Evolutionary conservation across 2,888 invertebrate genomes (phyloP), one percentile per base, ranked within the genome.

Genomic region (Agrochola circellaris): DNA sequence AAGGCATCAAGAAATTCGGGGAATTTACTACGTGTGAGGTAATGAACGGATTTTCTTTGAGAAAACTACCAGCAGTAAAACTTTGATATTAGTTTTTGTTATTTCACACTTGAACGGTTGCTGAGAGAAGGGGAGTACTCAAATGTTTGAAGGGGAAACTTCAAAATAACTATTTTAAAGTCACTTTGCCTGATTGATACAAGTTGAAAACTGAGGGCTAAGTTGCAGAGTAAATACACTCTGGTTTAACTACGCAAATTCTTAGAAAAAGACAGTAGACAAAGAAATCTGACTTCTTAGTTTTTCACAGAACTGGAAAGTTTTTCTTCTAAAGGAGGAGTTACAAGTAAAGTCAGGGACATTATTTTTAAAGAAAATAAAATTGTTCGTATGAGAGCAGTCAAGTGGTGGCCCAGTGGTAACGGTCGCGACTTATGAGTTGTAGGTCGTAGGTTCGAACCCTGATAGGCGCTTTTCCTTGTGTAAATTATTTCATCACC

Each of bases 71-170:
- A 78, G 34, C 76, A 58, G 84, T 84, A 75, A 82, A 83, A 85
- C 74, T 84, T 84, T 38, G 74, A 83, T 83, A 84, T 83, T 75
- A 78, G 85, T 84, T 83, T 84, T 84, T 84, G 81, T 83, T 84
- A 83, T 81, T 84, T 84, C 78, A 84, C 74, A 75, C 48, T 75
- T 65, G 74, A 82, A 75, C 70, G 69, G 61, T 73, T 82, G 54
- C 62, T 62, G 48, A 48, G 61, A 54, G 68, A 73, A 72, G 72
- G 62, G 74, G 56, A 73, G 34, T 54, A 30, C 45, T 82, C 60
- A 75, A 84, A 85, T 78, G 48, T 74, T 81, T 75, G 66, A 72
- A 77, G 77, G 78, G 74, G 72, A 58, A 73, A 67, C 73, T 82
- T 84, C 67, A 75, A 75, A 84, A 69, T 73, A 62, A 58, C 72